Base-by-base conservation (phyloP, 2,888 invertebrate genomes). In the Baccha elongata region DNA sequence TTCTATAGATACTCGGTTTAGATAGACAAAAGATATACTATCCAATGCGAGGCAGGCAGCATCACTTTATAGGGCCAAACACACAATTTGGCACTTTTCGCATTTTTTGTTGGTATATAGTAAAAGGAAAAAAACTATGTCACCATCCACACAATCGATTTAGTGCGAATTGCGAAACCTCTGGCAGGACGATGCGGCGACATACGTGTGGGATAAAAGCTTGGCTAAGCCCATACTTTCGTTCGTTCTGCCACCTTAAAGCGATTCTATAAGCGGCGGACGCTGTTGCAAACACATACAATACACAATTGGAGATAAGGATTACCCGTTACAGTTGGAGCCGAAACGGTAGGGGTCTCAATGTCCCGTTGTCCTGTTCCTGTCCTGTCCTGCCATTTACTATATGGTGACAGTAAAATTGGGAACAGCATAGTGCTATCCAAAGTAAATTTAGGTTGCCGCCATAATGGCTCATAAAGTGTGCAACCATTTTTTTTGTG, bases 401-500 rank as follows among this genome's bases (percentile, higher is more conserved):
- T 79, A 19, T 42, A 15, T 67, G 65, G 21, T 67, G 65, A 67
- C 60, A 53, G 53, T 67, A 37, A 62, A 67, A 83, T 64, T 72
- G 76, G 67, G 60, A 60, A 72, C 11, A 26, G 60, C 26, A 42
- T 7, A 48, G 53, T 46, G 29, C 37, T 67, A 58, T 73, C 79
- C 40, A 52, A 80, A 85, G 76, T 79, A 84, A 86, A 84, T 84
- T 85, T 85, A 68, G 79, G 79, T 87, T 87, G 89, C 87, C 88
- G 89, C 89, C 88, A 86, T 81, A 87, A 88, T 87, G 89, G 87
- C 87, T 89, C 89, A 89, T 89, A 89, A 89, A 89, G 87, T 87
- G 86, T 86, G 86, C 87, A 86, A 73, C 81, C 53, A 48, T 58
- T 58, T 68, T n/a, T 26, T 71, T 75, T 52, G 37, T 44, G 53